Conservation (phyloP, 2,797 vertebrate species). For the Acanthiza pusilla region DNA sequence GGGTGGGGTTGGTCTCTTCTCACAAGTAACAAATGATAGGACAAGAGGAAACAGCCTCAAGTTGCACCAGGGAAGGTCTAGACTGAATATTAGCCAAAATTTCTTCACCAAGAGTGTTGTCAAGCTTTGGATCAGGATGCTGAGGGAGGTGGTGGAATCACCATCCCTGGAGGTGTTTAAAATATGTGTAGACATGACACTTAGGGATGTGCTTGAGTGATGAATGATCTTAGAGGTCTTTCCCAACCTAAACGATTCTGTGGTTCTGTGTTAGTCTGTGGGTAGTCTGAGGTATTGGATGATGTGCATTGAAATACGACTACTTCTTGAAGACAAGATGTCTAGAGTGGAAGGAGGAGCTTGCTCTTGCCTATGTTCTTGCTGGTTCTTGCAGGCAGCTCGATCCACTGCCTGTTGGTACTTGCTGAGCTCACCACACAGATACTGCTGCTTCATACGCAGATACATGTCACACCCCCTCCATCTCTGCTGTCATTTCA, state of each 20-base stretch:
- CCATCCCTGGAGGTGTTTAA: neutral
- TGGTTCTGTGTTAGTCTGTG: neutral
- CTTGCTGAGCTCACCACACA: neutral
- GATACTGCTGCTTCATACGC: neutral
- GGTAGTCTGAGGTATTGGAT: neutral
- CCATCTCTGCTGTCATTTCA: neutral
- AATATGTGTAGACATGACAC: neutral
- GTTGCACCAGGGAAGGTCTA: neutral
- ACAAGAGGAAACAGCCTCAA: neutral
- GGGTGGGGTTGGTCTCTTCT: neutral
- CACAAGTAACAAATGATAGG: too few relatives aligned
- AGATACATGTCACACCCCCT: neutral
- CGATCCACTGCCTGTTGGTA: accelerated
- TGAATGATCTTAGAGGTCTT: neutral
- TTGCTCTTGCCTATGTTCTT: neutral
- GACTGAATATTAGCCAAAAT: neutral
- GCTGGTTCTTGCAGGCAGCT: neutral
- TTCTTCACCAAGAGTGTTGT: neutral
- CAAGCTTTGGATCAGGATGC: neutral
- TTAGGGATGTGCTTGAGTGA: neutral
- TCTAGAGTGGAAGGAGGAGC: neutral
- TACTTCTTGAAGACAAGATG: neutral
- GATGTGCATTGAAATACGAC: neutral
- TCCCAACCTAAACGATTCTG: neutral
- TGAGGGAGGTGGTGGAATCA: neutral